Evolutionary conservation across 2,797 vertebrate genomes (phyloP).

Genomic region (Dermochelys coriacea): DNA sequence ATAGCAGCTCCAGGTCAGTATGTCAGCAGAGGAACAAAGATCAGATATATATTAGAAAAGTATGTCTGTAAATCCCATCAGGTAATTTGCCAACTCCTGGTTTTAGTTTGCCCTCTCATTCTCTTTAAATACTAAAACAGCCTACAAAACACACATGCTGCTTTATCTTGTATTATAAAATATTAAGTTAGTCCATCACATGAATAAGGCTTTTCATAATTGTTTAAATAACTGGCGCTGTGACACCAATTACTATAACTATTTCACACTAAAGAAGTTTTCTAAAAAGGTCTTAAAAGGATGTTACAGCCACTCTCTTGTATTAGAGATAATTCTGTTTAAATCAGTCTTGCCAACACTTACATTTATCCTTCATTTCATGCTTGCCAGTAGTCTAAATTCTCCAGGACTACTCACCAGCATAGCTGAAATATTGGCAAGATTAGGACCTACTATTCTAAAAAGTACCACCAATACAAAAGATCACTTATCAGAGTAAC

Average conservation of each 20-base stretch:
- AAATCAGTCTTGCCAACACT: not conserved
- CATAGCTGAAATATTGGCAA: not conserved
- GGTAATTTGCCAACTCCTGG: not conserved
- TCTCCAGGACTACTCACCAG: not conserved
- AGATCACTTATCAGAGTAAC: conserved; percentile 18
- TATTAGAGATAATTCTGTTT: not conserved
- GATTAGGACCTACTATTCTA: not conserved
- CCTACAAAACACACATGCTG: not conserved
- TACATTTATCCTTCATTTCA: not conserved
- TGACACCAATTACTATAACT: not conserved
- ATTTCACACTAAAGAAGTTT: not conserved
- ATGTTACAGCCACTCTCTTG: not conserved
- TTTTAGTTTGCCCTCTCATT: not conserved
- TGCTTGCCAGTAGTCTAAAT: not conserved
- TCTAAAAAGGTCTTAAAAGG: not conserved
- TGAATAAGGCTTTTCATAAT: not conserved
- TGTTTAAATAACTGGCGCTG: not conserved
- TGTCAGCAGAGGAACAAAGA: not conserved
- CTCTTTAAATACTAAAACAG: not conserved
- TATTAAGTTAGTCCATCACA: not conserved
- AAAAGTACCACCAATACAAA: conserved; percentile 9
- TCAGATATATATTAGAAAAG: not conserved
- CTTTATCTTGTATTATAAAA: not conserved
- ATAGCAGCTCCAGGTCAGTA: not conserved
- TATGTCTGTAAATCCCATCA: not conserved